A percentile compares a stretch with the other conserved stretches of the same genome.
Evolutionary conservation across 2,113 vertebrate genomes (phyloP).

Genomic region (Rhadina sibilatrix): DNA sequence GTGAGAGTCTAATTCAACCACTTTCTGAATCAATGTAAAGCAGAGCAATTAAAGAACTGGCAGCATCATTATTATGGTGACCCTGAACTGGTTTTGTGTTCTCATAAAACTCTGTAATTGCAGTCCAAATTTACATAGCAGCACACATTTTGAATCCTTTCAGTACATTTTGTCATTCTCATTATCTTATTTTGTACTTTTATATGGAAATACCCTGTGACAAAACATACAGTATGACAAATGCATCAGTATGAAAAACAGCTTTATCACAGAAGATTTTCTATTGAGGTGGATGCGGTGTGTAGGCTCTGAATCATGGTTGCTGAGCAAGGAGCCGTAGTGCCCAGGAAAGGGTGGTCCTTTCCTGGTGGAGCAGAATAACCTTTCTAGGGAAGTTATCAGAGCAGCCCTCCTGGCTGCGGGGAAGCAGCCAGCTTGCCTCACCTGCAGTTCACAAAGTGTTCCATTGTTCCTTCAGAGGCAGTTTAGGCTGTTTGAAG

Average conservation of each 20-base stretch:
- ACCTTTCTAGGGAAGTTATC: neutral
- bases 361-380: neutral
- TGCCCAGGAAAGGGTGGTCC: neutral
- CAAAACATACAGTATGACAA: neutral
- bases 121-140: neutral
- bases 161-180: neutral
- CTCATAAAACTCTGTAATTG: neutral
- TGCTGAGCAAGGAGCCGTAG: neutral
- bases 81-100: neutral
- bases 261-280: neutral
- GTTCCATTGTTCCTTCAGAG: neutral
- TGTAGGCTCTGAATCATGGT: neutral
- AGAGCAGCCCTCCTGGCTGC: accelerated
- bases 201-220: neutral
- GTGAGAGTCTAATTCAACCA: neutral
- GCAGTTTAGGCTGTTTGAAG: neutral
- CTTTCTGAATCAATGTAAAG: neutral
- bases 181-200: neutral
- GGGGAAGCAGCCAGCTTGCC: neutral
- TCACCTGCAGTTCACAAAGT: neutral
- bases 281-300: neutral
- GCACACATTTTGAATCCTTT: neutral
- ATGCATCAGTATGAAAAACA: neutral
- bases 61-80: neutral
- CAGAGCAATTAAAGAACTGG: neutral